Conservation (phyloP, 2,113 vertebrate genomes). For the Papio anubis region DNA sequence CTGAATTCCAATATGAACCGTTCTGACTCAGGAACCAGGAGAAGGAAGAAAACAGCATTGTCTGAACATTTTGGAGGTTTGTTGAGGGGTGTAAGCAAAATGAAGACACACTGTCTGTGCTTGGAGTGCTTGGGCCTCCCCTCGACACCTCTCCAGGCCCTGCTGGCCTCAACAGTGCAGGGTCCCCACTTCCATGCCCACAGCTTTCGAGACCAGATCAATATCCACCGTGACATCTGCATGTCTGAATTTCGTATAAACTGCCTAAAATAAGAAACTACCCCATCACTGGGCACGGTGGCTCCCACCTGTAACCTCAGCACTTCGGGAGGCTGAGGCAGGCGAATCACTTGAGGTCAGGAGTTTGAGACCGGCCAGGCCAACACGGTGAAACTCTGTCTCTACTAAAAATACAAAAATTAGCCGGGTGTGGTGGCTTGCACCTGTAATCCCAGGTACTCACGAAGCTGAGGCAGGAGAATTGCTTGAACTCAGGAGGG, state of each 20-base stretch:
- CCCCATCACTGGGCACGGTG: too few relatives aligned
- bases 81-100: neutral
- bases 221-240: fast-evolving
- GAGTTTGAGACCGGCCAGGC: too few relatives aligned
- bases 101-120: neutral
- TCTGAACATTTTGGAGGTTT: neutral
- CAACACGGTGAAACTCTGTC: too few relatives aligned
- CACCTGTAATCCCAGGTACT: too few relatives aligned
- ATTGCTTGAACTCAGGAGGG: too few relatives aligned
- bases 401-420: too few relatives aligned
- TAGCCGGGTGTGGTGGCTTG: too few relatives aligned
- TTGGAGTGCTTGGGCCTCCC: neutral
- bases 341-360: too few relatives aligned
- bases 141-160: neutral
- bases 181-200: neutral
- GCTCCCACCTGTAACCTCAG: too few relatives aligned
- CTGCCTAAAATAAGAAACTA: neutral
- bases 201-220: neutral
- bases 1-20: neutral
- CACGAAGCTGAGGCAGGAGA: too few relatives aligned
- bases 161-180: neutral
- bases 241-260: neutral
- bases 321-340: too few relatives aligned
- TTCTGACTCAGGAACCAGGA: fast-evolving
- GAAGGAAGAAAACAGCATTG: neutral